Conservation (phyloP, 2,888 invertebrate species). For the Acleris cristana region DNA sequence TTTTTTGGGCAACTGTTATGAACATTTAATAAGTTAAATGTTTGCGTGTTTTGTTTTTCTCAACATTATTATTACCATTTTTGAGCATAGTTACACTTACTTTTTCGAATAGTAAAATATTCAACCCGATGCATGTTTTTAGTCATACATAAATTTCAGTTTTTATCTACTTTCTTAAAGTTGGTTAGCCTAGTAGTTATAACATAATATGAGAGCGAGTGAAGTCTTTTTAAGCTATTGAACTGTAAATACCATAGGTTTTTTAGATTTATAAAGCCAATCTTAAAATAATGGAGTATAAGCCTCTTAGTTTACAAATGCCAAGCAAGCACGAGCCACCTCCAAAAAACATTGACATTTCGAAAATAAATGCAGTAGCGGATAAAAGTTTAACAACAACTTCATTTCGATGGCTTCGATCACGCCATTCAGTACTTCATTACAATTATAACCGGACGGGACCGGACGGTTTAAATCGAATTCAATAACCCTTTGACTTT, state of each 20-base stretch:
- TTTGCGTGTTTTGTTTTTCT: conserved; percentile 43
- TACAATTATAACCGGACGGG: conserved; percentile 24
- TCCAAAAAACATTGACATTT: conserved; percentile 17
- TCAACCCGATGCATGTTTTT: no score
- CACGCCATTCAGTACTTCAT: conserved; percentile 36
- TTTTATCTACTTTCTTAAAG: no score
- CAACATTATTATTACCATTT: no score
- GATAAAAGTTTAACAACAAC: conserved; percentile 18
- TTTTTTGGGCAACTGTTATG: conserved; percentile 49
- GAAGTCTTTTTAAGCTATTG: no score
- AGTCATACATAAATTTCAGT: no score
- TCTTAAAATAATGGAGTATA: not conserved
- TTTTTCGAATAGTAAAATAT: no score
- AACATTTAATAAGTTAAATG: not conserved
- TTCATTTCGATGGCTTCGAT: conserved; percentile 18
- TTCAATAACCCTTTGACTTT: conserved; percentile 37
- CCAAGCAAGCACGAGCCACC: not conserved
- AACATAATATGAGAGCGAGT: no score
- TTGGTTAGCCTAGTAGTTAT: no score
- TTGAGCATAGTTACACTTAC: no score
- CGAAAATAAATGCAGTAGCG: conserved; percentile 22
- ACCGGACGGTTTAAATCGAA: conserved; percentile 29
- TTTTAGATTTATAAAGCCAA: no score
- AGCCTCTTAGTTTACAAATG: not conserved
- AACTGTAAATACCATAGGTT: no score